Conservation (phyloP, 2,797 vertebrate species). For the Ptychadena robeensis region DNA sequence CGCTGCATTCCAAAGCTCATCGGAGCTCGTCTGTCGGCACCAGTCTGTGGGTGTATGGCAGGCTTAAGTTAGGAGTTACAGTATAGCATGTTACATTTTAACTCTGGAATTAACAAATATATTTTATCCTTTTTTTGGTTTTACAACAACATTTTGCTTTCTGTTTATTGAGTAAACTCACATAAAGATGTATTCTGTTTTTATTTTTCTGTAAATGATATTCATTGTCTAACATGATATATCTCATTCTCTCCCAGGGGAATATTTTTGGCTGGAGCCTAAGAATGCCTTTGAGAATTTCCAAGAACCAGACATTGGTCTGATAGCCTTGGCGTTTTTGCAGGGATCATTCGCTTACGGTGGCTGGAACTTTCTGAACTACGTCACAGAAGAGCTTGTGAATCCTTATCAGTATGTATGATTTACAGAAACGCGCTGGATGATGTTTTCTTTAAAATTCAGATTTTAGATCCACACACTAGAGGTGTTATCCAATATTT, state of each 20-base stretch:
- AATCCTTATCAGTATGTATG: constrained; percentile 88
- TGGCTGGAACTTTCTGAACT: constrained; percentile 97
- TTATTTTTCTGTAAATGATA: not conserved
- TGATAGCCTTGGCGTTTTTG: constrained; percentile 89
- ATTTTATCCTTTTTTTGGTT: too few species aligned
- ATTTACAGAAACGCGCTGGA: not conserved
- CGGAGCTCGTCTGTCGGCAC: too few species aligned
- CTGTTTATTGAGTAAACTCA: not conserved
- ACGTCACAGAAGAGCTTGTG: constrained; percentile 93
- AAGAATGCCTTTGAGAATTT: constrained; percentile 88
- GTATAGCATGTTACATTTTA: too few species aligned
- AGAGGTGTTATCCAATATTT: not conserved
- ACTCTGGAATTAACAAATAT: too few species aligned
- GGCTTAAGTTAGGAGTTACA: too few species aligned
- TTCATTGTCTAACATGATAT: not conserved
- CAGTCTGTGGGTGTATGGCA: too few species aligned
- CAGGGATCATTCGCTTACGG: constrained; percentile 94
- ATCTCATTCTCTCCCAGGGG: constrained; percentile 67
- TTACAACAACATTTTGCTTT: too few species aligned
- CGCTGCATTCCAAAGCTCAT: too few species aligned
- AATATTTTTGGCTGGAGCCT: constrained; percentile 92
- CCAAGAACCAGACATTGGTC: constrained; percentile 86
- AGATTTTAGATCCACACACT: too few species aligned
- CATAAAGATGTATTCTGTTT: not conserved
- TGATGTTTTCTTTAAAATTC: not conserved